Evolutionary conservation across 2,113 vertebrate genomes (phyloP).

Genomic region (Corythaeola cristata): DNA sequence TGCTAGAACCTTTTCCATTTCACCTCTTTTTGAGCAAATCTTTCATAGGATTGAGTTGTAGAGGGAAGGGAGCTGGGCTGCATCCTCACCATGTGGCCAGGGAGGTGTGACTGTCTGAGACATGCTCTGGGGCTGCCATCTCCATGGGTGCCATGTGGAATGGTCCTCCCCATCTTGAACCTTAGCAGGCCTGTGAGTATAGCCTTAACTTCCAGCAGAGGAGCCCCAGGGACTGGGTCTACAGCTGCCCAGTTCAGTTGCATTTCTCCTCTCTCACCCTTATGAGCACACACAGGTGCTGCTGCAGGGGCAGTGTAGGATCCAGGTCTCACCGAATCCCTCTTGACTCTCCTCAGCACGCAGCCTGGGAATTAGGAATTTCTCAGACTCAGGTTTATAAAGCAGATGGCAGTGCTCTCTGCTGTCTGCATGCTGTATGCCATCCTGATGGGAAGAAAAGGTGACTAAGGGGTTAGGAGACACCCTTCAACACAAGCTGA

Average conservation of each 20-base stretch:
- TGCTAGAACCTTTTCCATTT: not conserved
- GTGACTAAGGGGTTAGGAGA: not conserved
- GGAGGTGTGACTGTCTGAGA: not conserved
- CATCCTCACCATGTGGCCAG: rapidly evolving
- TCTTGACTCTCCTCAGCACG: not conserved
- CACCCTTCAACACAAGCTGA: not conserved
- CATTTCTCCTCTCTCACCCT: not conserved
- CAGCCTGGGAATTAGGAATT: not conserved
- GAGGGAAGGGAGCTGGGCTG: not conserved
- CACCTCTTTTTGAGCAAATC: not conserved
- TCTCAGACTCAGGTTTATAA: not conserved
- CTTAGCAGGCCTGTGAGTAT: not conserved
- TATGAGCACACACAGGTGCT: rapidly evolving
- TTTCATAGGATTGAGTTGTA: not conserved
- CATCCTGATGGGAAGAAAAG: not conserved
- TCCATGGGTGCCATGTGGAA: rapidly evolving
- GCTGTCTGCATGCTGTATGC: not conserved
- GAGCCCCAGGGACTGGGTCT: not conserved
- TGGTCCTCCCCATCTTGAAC: not conserved
- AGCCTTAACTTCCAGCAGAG: not conserved
- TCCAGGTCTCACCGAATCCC: not conserved
- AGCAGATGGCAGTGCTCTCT: not conserved
- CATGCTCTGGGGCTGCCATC: not conserved
- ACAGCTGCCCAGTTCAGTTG: not conserved
- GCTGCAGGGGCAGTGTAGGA: not conserved